Base-by-base conservation (phyloP, 2,888 invertebrate genomes). In the Brachypalpus laphriformis region DNA sequence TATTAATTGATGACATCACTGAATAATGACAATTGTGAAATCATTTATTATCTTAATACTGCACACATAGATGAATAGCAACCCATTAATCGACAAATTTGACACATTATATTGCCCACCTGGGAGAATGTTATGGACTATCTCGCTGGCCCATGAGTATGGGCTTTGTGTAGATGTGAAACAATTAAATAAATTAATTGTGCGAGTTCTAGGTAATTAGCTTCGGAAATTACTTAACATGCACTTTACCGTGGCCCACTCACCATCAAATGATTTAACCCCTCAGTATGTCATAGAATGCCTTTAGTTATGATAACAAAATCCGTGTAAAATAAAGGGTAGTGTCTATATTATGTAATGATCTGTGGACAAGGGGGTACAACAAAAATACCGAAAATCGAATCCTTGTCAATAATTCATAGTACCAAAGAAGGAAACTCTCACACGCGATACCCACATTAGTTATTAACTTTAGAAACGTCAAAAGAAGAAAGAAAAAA, bases 361-460 rank as follows among this genome's bases (percentile, higher is more conserved):
- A 4, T n/a, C 11, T n/a, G 8, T 9, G n/a, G 34, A n/a, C 16
- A 25, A 14, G 40, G 3, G 6, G 20, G 42, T 11, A 37, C 1
- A 3, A 47, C 37, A 40, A 78, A 66, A 68, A 51, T 59, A 72
- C 54, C 16, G 16, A 85, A 85, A 81, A 85, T 81, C 81, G 75
- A 85, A 85, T 81, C 5, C 57, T 81, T 71, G 59, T 85, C 85
- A 81, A 85, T 85, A 81, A 85, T 81, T 85, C 71, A 71, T 37
- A 57, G 31, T 47, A 16, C 40, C 56, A 20, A 8, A 45, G 45
- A 71, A 54, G 59, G 11, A 68, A 72, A 63, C 51, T 54, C 56
- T 54, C 42, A 74, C 87, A 88, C 87, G 87, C 87, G 80, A 88
- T 87, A 82, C 65, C 56, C 54, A 66, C 86, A 87, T 87, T 87